Conservation (phyloP, 2,113 vertebrate genomes). For the Nothocercus nigrocapillus region DNA sequence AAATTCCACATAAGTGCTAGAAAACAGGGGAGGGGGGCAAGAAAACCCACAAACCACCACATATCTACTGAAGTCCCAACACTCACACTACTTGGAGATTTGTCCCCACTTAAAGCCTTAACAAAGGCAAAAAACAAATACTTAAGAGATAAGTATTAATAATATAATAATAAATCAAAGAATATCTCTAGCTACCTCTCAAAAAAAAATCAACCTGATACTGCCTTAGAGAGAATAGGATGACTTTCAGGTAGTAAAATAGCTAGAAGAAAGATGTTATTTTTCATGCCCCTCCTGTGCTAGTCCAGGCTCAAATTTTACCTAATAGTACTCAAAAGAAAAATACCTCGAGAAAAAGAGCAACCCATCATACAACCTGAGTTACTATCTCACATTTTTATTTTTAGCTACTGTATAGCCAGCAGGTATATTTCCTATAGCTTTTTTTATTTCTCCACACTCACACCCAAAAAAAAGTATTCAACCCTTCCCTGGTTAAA, state of each 20-base stretch:
- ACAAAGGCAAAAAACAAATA: not conserved
- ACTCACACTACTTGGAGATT: not conserved
- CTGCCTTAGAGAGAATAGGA: not conserved
- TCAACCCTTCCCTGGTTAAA: too few relatives aligned
- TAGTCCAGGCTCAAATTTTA: not conserved
- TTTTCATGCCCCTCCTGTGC: not conserved
- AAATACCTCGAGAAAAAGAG: not conserved
- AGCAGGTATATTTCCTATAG: not conserved
- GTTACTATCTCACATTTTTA: not conserved
- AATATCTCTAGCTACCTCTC: not conserved
- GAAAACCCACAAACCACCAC: too few relatives aligned
- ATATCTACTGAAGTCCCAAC: not conserved
- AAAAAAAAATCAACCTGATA: not conserved
- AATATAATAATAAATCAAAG: not conserved
- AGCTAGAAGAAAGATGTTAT: not conserved
- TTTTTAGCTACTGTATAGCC: not conserved
- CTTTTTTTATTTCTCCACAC: not conserved
- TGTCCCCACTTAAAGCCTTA: not conserved
- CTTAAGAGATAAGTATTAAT: too few relatives aligned
- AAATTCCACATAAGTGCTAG: not conserved
- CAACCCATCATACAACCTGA: not conserved
- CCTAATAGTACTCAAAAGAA: not conserved
- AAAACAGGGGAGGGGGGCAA: not conserved
- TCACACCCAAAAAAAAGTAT: not conserved
- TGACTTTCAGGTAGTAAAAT: not conserved